These are phyloP conservation scores for Drosophila prolongata DNA, from an alignment of 2,888 invertebrate species.

Conservation along the genomic window DNA sequence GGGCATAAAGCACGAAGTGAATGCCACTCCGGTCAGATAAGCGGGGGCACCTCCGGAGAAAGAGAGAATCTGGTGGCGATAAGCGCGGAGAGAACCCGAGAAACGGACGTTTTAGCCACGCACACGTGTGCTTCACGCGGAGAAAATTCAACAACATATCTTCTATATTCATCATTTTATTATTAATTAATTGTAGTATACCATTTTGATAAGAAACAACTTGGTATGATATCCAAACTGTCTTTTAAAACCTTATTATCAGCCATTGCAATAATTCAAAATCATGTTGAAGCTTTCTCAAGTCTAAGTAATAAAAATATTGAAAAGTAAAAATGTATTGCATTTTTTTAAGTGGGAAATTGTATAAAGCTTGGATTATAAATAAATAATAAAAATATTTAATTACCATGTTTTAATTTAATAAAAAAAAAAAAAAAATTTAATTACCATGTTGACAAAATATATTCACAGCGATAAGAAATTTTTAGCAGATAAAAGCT, in stretches of 20 bases:
- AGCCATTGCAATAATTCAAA: too few relatives aligned
- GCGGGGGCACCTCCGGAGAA: constrained; percentile 11
- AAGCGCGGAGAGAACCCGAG: constrained; percentile 15
- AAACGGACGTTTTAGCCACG: constrained; percentile 78
- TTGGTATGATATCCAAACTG: too few relatives aligned
- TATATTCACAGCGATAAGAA: not conserved
- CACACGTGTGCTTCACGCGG: constrained; percentile 61
- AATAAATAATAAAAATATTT: not conserved
- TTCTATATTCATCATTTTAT: not conserved
- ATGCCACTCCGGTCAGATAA: constrained; percentile 46
- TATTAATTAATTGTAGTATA: not conserved
- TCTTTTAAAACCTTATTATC: too few relatives aligned
- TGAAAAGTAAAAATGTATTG: too few relatives aligned
- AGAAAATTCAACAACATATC: not conserved
- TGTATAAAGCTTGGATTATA: too few relatives aligned
- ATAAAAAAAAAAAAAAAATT: too few relatives aligned
- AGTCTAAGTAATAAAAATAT: too few relatives aligned
- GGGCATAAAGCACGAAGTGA: constrained; percentile 70
- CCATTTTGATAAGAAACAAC: too few relatives aligned
- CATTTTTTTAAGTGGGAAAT: too few relatives aligned
- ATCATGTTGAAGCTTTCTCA: too few relatives aligned
- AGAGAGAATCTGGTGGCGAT: constrained; percentile 19
- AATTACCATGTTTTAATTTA: not conserved
- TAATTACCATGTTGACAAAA: not conserved
- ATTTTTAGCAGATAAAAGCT: not conserved